Evolutionary conservation across 2,797 vertebrate species (phyloP).

Genomic region (Sardinella longiceps): DNA sequence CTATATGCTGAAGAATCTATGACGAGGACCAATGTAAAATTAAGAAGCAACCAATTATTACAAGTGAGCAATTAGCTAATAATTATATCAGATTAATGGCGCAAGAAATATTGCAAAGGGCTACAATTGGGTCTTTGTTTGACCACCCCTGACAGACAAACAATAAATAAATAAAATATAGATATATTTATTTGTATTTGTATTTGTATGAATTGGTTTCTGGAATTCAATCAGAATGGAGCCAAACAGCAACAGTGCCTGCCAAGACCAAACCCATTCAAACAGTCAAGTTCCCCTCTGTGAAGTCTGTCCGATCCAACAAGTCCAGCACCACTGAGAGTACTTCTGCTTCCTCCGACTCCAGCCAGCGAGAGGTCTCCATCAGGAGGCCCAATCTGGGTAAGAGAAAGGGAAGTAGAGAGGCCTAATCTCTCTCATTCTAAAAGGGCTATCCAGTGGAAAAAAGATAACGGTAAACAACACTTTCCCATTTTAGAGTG

Average conservation of each 20-base stretch:
- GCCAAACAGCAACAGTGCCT: slow-evolving; percentile 67
- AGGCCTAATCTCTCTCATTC: background rate
- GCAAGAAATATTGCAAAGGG: too few species aligned
- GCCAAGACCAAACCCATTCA: slow-evolving; percentile 42
- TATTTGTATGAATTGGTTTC: background rate
- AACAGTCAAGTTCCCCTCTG: slow-evolving; percentile 37
- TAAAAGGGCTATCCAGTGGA: background rate
- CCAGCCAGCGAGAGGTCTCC: slow-evolving; percentile 41
- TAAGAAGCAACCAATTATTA: too few species aligned
- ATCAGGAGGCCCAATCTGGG: slow-evolving; percentile 47
- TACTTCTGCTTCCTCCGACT: slow-evolving; percentile 50
- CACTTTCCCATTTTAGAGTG: background rate
- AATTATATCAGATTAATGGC: too few species aligned
- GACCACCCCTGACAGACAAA: too few species aligned
- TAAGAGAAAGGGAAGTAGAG: slow-evolving; percentile 33
- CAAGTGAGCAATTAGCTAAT: too few species aligned
- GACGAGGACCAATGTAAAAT: too few species aligned
- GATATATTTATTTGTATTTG: too few species aligned
- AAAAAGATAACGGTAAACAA: background rate
- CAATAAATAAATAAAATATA: too few species aligned
- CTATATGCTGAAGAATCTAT: too few species aligned
- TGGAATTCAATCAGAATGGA: slow-evolving; percentile 75
- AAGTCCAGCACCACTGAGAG: slow-evolving; percentile 57
- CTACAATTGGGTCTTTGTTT: too few species aligned
- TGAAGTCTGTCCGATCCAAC: slow-evolving; percentile 52